Base-by-base conservation (phyloP, 2,113 vertebrate genomes). In the Stigmatopora nigra region DNA sequence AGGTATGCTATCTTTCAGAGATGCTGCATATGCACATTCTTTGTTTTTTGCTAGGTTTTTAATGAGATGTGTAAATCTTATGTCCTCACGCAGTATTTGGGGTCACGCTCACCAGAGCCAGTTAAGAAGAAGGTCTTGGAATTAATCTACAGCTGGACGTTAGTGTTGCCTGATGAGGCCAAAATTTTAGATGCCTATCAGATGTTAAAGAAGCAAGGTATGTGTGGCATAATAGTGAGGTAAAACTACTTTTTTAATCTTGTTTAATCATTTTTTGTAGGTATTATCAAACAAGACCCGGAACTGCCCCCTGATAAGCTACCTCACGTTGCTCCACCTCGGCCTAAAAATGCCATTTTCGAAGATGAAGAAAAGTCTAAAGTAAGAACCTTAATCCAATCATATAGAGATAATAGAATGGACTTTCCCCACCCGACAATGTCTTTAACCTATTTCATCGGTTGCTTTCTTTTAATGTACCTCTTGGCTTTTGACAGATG, bases 291-390 rank as follows among this genome's bases (percentile, higher is more conserved):
- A 83, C 90, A 93, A 4, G 95, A 99, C 80, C 96, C 97, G 2
- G 92, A 91, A 75, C 89, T 99, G 51, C 93, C 94, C 0, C 92
- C 94, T 0, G 94, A 96, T 0, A 86, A 91, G 61, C 78, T 91
- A 55, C 90, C 96, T 51, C 87, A 89, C 0, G 88, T 87, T 0
- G 95, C 93, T 35, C 89, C 95, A 9, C 92, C 95, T 15, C 90
- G 96, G 74, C 92, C 95, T 56, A 98, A 95, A 86, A 99, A 96
- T 52, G 87, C 94, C 3, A 96, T 99, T 72, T 99, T 99, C 84
- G 97, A 99, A 72, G 95, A 99, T 10, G 95, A 98, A 76, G 97
- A 98, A 73, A 99, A 99, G 67, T 98, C 97, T 41, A 99, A 98
- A 92, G 97, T 99, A 83, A 86, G 71, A 1, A 4, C n/a, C 5